Conservation (phyloP, 2,797 vertebrate species). For the Ataeniobius toweri region DNA sequence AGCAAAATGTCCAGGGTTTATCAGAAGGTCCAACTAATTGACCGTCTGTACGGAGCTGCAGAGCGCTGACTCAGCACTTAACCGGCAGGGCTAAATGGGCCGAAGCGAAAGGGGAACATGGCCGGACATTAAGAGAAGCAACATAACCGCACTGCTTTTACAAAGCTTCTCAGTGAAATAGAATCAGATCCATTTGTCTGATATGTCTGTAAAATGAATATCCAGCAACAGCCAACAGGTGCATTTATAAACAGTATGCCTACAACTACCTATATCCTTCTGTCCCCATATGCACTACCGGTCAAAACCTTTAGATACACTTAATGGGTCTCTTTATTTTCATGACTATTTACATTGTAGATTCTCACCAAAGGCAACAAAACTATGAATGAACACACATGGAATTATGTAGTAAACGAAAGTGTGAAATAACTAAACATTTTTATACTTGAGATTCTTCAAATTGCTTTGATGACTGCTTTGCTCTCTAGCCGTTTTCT, state of each 20-base stretch:
- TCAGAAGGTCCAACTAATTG: slow-evolving; percentile 60
- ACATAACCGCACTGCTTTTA: slow-evolving; percentile 10
- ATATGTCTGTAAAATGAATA: slow-evolving; percentile 12
- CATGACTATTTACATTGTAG: too few species aligned
- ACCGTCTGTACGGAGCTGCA: slow-evolving; percentile 35
- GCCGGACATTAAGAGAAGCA: slow-evolving; percentile 24
- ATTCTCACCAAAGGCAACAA: too few species aligned
- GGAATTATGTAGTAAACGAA: too few species aligned
- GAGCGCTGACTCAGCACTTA: slow-evolving; percentile 68
- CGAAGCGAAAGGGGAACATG: slow-evolving; percentile 32
- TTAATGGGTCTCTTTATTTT: too few species aligned
- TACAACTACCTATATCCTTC: not conserved
- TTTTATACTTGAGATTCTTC: too few species aligned
- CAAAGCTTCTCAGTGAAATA: slow-evolving; percentile 26
- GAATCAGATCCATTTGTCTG: slow-evolving; percentile 10
- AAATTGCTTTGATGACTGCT: too few species aligned
- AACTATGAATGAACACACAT: too few species aligned
- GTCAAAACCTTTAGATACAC: too few species aligned
- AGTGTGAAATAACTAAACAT: too few species aligned
- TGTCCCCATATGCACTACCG: not conserved
- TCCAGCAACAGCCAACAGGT: not conserved
- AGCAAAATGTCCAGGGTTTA: slow-evolving; percentile 50
- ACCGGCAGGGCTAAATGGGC: slow-evolving; percentile 44
- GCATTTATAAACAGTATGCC: too few species aligned
- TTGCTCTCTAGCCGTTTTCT: too few species aligned